Evolutionary conservation across 53 echinoderm and acorn worm genomes (phyloP).

Genomic region (Luidia sarsii): DNA sequence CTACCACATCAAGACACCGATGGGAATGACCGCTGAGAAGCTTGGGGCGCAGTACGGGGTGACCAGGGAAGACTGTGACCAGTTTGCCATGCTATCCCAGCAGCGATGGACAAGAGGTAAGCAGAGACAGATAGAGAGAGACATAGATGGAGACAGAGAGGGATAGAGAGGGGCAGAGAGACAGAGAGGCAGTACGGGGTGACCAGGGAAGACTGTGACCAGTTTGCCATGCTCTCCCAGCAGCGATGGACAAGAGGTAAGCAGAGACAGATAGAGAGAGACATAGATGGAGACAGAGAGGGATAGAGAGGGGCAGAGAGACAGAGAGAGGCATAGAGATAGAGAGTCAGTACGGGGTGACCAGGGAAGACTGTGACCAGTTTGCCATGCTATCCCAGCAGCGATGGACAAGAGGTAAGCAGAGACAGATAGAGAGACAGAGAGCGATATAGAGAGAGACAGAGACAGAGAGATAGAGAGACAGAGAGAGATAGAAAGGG

Average conservation of each 20-base stretch:
- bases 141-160: too few relatives aligned
- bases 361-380: conserved; percentile 87
- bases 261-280: too few relatives aligned
- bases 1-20: conserved; percentile 94
- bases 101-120: conserved; percentile 87
- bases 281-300: too few relatives aligned
- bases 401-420: conserved; percentile 82
- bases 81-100: conserved; percentile 85
- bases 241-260: conserved; percentile 87
- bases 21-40: conserved; percentile 96
- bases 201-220: conserved; percentile 86
- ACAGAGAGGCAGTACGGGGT: conserved; percentile 73
- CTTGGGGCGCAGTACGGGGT: conserved; percentile 83
- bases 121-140: too few relatives aligned
- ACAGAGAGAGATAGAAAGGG: too few relatives aligned
- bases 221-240: conserved; percentile 85
- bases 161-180: too few relatives aligned
- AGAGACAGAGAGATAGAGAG: too few relatives aligned
- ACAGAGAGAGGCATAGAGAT: conserved; percentile 48
- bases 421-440: too few relatives aligned
- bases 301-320: too few relatives aligned
- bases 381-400: conserved; percentile 85
- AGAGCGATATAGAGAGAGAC: too few relatives aligned
- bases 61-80: conserved; percentile 86
- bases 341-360: conserved; percentile 83